A percentile compares a stretch with the other conserved stretches of the same genome.
Evolutionary conservation across 2,888 invertebrate species (phyloP).

Genomic region (Drosophila anomalata): DNA sequence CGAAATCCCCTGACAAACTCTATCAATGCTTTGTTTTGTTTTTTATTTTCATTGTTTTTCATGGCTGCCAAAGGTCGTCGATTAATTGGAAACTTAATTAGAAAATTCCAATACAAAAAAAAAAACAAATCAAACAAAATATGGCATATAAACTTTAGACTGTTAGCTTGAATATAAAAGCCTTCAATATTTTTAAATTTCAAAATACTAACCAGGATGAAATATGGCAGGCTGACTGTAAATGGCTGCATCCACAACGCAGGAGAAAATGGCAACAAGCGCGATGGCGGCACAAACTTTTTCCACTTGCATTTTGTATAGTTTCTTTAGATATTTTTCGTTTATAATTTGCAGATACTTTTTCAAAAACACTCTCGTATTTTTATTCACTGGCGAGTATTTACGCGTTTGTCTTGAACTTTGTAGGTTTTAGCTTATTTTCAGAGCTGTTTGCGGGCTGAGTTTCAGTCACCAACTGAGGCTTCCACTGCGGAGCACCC

Average conservation of each 20-base stretch:
- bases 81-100: slow-evolving; percentile 58
- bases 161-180: neutral
- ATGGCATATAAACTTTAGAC: neutral
- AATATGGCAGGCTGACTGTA: slow-evolving; percentile 78
- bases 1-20: slow-evolving; percentile 29
- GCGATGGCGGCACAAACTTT: slow-evolving; percentile 71
- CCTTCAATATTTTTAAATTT: neutral
- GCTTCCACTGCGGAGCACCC: slow-evolving; percentile 54
- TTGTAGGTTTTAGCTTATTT: neutral
- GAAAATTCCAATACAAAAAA: slow-evolving; percentile 36
- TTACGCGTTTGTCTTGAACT: slow-evolving; percentile 17
- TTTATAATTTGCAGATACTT: slow-evolving; percentile 1
- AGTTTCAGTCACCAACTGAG: slow-evolving; percentile 72
- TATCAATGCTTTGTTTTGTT: slow-evolving; percentile 41
- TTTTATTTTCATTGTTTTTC: slow-evolving; percentile 46
- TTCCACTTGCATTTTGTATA: slow-evolving; percentile 71
- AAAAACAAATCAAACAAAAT: slow-evolving; percentile 3
- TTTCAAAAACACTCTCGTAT: slow-evolving; percentile 33
- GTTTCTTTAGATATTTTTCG: slow-evolving; percentile 13
- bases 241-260: slow-evolving; percentile 75
- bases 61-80: slow-evolving; percentile 53
- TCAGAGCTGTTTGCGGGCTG: slow-evolving; percentile 54
- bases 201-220: slow-evolving; percentile 80
- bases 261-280: slow-evolving; percentile 62
- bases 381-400: slow-evolving; percentile 16